These are phyloP conservation scores for Proisotoma minuta DNA, from an alignment of 2,888 invertebrate genomes.

Conservation along the genomic window DNA sequence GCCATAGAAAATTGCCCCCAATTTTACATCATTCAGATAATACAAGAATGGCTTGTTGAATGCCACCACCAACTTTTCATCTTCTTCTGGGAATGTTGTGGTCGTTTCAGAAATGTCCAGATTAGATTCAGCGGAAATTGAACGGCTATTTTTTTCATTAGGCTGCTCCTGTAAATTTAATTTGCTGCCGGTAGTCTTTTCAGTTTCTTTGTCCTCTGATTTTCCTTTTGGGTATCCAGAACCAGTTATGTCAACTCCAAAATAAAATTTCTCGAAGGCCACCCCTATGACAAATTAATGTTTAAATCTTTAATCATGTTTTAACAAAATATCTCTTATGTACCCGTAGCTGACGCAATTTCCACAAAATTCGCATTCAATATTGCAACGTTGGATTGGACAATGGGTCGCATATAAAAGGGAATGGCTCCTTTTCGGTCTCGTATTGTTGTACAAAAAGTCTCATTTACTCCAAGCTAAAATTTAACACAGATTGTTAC, in stretches of 20 bases:
- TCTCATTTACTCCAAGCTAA: slow-evolving; percentile 32
- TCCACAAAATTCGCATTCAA: slow-evolving; percentile 29
- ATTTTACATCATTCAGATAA: slow-evolving; percentile 31
- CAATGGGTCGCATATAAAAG: slow-evolving; percentile 29
- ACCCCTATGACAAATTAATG: slow-evolving; percentile 25
- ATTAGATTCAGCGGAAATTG: neutral
- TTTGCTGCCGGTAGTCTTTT: neutral
- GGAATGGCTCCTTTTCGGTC: slow-evolving; percentile 26
- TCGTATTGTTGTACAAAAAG: slow-evolving; percentile 31
- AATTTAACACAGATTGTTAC: too few relatives aligned
- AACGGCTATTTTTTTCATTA: neutral
- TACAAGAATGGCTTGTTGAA: slow-evolving; percentile 33
- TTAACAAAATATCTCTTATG: neutral
- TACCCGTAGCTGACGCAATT: slow-evolving; percentile 37
- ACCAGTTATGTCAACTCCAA: slow-evolving; percentile 18
- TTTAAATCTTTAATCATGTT: neutral
- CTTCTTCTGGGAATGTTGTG: neutral
- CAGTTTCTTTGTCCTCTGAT: slow-evolving; percentile 1
- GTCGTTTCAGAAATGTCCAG: neutral
- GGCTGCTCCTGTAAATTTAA: neutral
- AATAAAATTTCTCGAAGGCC: slow-evolving; percentile 28
- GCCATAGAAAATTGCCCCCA: slow-evolving; percentile 35
- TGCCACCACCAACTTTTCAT: slow-evolving; percentile 1
- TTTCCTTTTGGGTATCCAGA: slow-evolving; percentile 11
- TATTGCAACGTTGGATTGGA: slow-evolving; percentile 26